phyloP scores from a whole-genome alignment of 2,797 vertebrate species.

The Coregonus sp. region DNA sequence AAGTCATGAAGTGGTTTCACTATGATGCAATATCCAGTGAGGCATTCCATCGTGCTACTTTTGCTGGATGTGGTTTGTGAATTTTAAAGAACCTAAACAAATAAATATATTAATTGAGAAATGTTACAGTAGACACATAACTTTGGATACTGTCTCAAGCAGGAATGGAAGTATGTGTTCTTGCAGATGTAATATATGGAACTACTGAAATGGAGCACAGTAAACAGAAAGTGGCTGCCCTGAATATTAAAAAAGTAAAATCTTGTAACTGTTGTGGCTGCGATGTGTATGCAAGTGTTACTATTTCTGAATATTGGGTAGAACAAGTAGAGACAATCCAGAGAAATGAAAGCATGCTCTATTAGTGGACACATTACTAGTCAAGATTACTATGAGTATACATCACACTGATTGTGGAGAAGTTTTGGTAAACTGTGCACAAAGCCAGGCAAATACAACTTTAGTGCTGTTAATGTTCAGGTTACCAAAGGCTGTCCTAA shows the following conservation, averaged over 20 bases:
- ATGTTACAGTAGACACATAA: conserved; percentile 9
- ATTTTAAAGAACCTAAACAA: conserved; percentile 48
- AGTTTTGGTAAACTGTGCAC: not conserved
- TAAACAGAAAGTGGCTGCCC: not conserved
- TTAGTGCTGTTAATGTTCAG: too few relatives aligned
- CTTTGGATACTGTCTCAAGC: conserved; percentile 56
- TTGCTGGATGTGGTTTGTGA: conserved; percentile 26
- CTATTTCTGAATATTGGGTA: too few relatives aligned
- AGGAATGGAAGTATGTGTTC: conserved; percentile 53
- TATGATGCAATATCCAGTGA: conserved; percentile 7
- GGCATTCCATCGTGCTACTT: conserved; percentile 35
- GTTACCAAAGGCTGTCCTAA: too few relatives aligned
- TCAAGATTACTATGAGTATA: too few relatives aligned
- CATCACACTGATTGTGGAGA: too few relatives aligned
- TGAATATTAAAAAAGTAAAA: not conserved
- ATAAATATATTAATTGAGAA: not conserved
- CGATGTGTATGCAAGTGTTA: too few relatives aligned
- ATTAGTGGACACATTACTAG: too few relatives aligned
- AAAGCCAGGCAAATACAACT: not conserved
- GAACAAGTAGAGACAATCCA: not conserved
- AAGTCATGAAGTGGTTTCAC: conserved; percentile 30
- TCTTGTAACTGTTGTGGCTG: too few relatives aligned
- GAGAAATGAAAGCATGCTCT: too few relatives aligned
- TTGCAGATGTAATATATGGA: conserved; percentile 44
- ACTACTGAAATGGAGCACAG: conserved; percentile 15